These are phyloP conservation scores for Stenichneumon culpator DNA, from an alignment of 2,888 invertebrate genomes.

Conservation along the genomic window DNA sequence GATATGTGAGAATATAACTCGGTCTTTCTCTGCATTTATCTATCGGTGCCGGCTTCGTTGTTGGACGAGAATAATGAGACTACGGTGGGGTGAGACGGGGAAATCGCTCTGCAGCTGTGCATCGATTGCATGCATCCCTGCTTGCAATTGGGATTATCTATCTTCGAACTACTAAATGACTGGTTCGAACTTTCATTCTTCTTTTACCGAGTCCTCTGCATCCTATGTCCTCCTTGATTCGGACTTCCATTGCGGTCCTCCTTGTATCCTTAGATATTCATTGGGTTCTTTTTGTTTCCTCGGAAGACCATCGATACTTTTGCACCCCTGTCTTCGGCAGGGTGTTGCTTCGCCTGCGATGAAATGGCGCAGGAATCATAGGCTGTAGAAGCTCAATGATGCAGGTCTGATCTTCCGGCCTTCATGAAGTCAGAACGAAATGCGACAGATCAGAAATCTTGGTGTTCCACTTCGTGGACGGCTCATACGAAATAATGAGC, in stretches of 20 bases:
- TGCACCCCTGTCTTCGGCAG: neutral
- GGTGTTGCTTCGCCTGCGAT: neutral
- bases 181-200: slow-evolving; percentile 52
- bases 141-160: slow-evolving; percentile 32
- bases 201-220: slow-evolving; percentile 32
- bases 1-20: slow-evolving; percentile 56
- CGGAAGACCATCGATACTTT: neutral
- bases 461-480: neutral
- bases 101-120: slow-evolving; percentile 30
- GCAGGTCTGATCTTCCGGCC: neutral
- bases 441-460: neutral
- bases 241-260: neutral
- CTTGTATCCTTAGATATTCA: neutral
- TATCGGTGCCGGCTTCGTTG: slow-evolving; percentile 11
- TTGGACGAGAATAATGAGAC: slow-evolving; percentile 42
- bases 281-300: neutral
- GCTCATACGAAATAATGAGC: slow-evolving; percentile 2
- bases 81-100: neutral
- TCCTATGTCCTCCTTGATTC: neutral
- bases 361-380: neutral
- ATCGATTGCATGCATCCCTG: slow-evolving; percentile 36
- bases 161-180: slow-evolving; percentile 17
- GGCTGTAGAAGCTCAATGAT: neutral
- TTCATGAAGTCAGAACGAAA: neutral
- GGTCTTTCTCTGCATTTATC: slow-evolving; percentile 23